These are phyloP conservation scores for Cuniculus paca DNA, from an alignment of 2,797 vertebrate species.

Conservation along the genomic window DNA sequence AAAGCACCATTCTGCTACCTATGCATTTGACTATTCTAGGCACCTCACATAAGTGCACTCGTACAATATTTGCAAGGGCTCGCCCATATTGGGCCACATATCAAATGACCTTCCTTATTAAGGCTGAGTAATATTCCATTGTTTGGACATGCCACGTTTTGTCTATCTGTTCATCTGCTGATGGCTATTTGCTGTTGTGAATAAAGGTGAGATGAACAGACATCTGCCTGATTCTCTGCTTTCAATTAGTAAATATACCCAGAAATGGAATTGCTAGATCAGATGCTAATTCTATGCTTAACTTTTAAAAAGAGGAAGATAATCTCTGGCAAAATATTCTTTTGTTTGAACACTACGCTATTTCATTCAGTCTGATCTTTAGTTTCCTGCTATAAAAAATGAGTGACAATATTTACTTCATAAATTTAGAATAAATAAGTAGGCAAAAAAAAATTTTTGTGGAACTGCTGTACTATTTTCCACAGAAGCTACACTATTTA, in stretches of 20 bases:
- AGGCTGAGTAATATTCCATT: neutral
- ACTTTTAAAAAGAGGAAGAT: neutral
- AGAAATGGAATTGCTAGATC: neutral
- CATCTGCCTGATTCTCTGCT: neutral
- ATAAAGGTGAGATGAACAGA: constrained; percentile 1
- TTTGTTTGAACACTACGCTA: neutral
- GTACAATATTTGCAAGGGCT: neutral
- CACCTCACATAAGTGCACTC: neutral
- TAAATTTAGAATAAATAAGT: neutral
- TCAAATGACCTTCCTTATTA: neutral
- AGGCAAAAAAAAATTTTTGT: neutral
- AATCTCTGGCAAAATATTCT: neutral
- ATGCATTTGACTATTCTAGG: neutral
- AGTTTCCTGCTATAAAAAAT: neutral
- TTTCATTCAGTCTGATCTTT: neutral
- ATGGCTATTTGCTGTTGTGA: neutral
- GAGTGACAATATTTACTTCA: constrained; percentile 8
- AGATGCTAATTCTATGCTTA: constrained; percentile 20
- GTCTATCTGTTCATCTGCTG: neutral
- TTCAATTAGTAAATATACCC: neutral
- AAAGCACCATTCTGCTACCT: neutral
- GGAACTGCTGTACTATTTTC: neutral
- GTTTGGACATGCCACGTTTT: neutral
- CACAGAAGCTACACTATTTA: neutral
- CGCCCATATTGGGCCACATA: neutral